phyloP scores from a whole-genome alignment of 1,140 invertebrate species.

The Cherax destructor region DNA sequence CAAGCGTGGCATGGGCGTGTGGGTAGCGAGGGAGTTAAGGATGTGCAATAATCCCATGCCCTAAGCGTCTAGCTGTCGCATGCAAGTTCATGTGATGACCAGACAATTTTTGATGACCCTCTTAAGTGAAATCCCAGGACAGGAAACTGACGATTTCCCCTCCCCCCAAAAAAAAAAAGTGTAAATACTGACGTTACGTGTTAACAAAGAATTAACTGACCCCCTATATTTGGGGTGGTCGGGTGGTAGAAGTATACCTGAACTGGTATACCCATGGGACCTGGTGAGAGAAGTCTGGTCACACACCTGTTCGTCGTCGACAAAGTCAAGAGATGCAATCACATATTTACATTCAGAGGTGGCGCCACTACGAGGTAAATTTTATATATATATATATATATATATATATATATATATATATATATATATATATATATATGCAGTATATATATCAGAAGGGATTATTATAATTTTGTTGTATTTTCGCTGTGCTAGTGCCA shows the following conservation, averaged over 20 bases:
- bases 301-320: not conserved
- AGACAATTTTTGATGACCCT: not conserved
- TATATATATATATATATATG: conserved; percentile 5
- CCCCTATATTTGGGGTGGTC: not conserved
- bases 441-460: no score
- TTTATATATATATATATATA: conserved; percentile 5
- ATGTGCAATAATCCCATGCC: conserved; percentile 4
- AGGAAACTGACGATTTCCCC: not conserved
- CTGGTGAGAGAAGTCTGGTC: not conserved
- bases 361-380: not conserved
- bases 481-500: not conserved
- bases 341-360: not conserved
- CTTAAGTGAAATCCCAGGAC: not conserved
- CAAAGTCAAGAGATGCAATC: conserved; percentile 5
- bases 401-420: conserved; percentile 24
- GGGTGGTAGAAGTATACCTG: not conserved
- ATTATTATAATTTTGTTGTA: not conserved
- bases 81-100: not conserved
- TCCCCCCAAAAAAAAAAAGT: no score
- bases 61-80: conserved; percentile 3
- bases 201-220: no score
- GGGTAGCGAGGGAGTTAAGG: not conserved
- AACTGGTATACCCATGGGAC: not conserved
- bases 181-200: not conserved
- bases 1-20: not conserved